phyloP scores from a whole-genome alignment of 2,888 invertebrate genomes.

The Limnephilus lunatus region DNA sequence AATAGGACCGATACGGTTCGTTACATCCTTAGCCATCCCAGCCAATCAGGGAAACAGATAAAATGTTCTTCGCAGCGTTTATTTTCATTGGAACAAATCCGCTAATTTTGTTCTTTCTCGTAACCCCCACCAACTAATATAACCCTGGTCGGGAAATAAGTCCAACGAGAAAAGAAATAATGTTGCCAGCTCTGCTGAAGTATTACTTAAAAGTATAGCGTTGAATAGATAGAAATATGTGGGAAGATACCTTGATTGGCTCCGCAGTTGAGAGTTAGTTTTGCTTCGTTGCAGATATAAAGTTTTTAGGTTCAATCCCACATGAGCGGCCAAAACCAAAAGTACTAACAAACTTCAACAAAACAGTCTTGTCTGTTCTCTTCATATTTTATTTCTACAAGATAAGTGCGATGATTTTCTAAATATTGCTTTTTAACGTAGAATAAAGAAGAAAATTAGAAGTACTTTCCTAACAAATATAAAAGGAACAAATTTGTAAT shows the following conservation, averaged over 20 bases:
- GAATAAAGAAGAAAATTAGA: too few relatives aligned
- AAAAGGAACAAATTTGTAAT: too few relatives aligned
- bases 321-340: neutral
- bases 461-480: too few relatives aligned
- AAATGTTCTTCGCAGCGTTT: slow-evolving; percentile 24
- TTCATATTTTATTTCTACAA: neutral
- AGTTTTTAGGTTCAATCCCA: neutral
- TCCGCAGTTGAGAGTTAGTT: neutral
- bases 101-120: slow-evolving; percentile 14
- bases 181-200: neutral
- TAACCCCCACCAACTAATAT: neutral
- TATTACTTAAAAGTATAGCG: neutral
- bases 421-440: too few relatives aligned
- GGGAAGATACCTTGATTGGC: neutral
- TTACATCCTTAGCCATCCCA: slow-evolving; percentile 39
- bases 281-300: neutral
- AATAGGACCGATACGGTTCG: slow-evolving; percentile 37
- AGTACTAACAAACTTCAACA: neutral
- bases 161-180: neutral
- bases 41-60: slow-evolving; percentile 49
- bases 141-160: neutral
- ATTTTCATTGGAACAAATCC: slow-evolving; percentile 10
- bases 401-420: too few relatives aligned
- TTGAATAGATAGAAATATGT: neutral
- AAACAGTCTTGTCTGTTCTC: neutral